These are phyloP conservation scores for Biston stratarius DNA, from an alignment of 2,888 invertebrate species.

Conservation along the genomic window DNA sequence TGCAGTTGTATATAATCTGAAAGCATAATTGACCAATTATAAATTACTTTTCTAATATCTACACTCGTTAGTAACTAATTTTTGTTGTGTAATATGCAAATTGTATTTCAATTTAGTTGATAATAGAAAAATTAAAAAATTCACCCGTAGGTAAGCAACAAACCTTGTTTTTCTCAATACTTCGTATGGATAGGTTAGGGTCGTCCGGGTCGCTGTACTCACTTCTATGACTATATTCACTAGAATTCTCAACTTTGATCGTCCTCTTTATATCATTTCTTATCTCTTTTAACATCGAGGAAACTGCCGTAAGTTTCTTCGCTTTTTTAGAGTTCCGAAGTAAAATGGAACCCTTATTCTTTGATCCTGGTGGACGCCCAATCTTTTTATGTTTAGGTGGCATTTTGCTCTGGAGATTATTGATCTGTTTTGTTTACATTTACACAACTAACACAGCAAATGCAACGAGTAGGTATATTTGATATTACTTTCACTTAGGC, in stretches of 20 bases:
- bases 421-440: constrained; percentile 44
- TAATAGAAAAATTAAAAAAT: not conserved
- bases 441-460: constrained; percentile 36
- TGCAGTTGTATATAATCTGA: constrained; percentile 64
- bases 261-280: constrained; percentile 33
- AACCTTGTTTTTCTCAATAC: constrained; percentile 25
- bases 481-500: constrained; percentile 84
- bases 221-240: constrained; percentile 2
- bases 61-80: not conserved
- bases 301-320: not conserved
- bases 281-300: constrained; percentile 5
- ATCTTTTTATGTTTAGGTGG: constrained; percentile 69
- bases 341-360: constrained; percentile 49
- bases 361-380: constrained; percentile 60
- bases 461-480: constrained; percentile 65
- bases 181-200: constrained; percentile 28
- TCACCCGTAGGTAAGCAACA: not conserved
- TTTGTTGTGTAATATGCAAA: not conserved
- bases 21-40: not conserved
- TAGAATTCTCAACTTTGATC: constrained; percentile 18
- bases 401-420: constrained; percentile 54
- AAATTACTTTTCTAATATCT: no score
- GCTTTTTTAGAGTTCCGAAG: not conserved
- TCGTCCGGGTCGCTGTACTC: constrained; percentile 30
- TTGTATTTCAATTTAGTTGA: not conserved